These are phyloP conservation scores for Psettodes erumei DNA, from an alignment of 2,113 vertebrate species.

Conservation along the genomic window DNA sequence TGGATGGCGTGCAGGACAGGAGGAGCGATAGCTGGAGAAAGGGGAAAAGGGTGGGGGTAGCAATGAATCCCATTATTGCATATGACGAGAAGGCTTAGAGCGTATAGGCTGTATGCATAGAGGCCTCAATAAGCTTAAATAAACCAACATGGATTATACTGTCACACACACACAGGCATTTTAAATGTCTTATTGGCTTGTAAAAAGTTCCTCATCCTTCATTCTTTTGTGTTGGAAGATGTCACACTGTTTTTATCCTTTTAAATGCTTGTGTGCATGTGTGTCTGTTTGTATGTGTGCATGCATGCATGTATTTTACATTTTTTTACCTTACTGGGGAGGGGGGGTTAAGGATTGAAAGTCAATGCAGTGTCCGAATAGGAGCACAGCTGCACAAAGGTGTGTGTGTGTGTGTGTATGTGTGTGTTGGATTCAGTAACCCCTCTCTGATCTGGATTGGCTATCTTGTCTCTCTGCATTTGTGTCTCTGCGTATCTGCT, in stretches of 20 bases:
- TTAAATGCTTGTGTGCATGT: background rate
- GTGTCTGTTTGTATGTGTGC: background rate
- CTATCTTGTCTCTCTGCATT: conserved; percentile 41
- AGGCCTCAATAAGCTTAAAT: conserved; percentile 43
- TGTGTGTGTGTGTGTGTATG: conserved; percentile 20
- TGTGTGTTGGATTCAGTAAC: conserved; percentile 20
- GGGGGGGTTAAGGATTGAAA: too few relatives aligned
- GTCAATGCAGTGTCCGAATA: too few relatives aligned
- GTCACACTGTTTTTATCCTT: background rate
- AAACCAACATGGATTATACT: conserved; percentile 17
- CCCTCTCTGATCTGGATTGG: conserved; percentile 52
- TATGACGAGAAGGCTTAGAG: conserved; percentile 60
- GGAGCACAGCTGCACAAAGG: too few relatives aligned
- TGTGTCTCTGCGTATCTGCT: conserved; percentile 33
- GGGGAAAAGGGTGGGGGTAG: conserved; percentile 45
- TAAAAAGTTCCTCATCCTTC: conserved; percentile 25
- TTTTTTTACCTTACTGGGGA: too few relatives aligned
- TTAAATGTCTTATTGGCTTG: background rate
- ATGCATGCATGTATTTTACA: too few relatives aligned
- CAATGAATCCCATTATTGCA: conserved; percentile 78
- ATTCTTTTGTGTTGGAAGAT: background rate
- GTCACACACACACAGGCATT: conserved; percentile 1
- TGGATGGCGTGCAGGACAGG: conserved; percentile 57
- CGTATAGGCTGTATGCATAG: conserved; percentile 8
- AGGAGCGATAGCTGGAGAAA: conserved; percentile 31